Percentiles rank a stretch among this genome's conserved stretches.
Evolutionary conservation across 1,140 invertebrate genomes (phyloP).

Genomic region (Habropoda laboriosa): DNA sequence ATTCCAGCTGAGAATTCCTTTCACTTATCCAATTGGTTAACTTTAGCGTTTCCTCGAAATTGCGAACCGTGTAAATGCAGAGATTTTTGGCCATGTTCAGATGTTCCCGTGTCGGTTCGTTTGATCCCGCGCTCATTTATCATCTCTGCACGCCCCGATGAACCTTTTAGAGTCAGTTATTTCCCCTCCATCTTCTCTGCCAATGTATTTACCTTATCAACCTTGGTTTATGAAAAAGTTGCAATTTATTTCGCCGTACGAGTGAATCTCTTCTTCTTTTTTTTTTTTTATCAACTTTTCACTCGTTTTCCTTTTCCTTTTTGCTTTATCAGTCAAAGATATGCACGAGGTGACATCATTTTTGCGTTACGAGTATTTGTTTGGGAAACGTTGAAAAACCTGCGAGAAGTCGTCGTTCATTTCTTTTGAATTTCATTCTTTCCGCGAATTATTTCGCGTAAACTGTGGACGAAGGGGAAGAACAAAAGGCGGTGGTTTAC

Average conservation of each 20-base stretch:
- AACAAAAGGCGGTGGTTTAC: background rate
- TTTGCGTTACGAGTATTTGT: too few relatives aligned
- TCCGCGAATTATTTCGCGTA: background rate
- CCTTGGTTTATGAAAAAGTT: background rate
- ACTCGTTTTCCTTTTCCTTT: too few relatives aligned
- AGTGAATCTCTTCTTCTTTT: too few relatives aligned
- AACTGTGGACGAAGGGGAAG: too few relatives aligned
- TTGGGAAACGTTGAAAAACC: too few relatives aligned
- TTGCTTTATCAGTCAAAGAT: too few relatives aligned
- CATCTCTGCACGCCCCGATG: background rate
- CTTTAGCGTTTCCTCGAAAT: background rate
- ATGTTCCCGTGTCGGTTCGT: background rate
- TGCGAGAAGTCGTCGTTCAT: background rate
- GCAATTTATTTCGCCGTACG: background rate
- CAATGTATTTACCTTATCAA: background rate
- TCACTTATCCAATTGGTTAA: background rate
- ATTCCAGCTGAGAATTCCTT: constrained; percentile 32
- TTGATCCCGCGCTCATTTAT: constrained; percentile 14
- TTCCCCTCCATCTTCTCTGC: too few relatives aligned
- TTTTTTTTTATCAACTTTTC: background rate
- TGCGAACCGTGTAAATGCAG: background rate
- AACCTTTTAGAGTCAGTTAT: background rate
- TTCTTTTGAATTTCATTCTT: too few relatives aligned
- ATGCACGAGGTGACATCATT: too few relatives aligned
- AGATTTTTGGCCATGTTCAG: background rate